phyloP scores from a whole-genome alignment of 2,113 vertebrate genomes.

The Hemichromis elongatus region DNA sequence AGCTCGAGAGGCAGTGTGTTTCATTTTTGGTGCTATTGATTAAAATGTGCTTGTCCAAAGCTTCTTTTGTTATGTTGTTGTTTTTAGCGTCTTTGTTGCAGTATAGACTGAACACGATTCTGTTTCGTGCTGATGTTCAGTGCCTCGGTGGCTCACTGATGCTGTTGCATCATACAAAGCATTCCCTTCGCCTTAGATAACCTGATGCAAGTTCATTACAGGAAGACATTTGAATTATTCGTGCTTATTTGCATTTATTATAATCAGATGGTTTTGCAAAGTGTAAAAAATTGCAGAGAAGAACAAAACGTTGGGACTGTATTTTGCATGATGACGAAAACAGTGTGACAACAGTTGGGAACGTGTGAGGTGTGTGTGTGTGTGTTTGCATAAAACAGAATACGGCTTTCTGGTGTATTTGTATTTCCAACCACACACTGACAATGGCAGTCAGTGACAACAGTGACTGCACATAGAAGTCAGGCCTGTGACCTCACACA shows the following conservation, averaged over 20 bases:
- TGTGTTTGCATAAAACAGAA: neutral
- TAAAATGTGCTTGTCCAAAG: neutral
- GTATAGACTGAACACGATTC: rapidly evolving
- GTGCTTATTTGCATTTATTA: neutral
- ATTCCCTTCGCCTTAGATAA: neutral
- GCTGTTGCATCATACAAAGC: neutral
- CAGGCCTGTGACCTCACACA: neutral
- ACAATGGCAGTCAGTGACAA: neutral
- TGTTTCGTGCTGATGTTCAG: neutral
- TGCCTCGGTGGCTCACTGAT: neutral
- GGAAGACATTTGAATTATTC: neutral
- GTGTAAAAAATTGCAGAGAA: rapidly evolving
- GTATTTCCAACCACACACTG: neutral
- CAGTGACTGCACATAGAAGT: neutral
- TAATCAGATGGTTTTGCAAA: neutral
- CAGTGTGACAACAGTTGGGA: neutral
- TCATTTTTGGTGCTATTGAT: neutral
- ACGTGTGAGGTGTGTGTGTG: neutral
- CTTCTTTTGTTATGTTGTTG: rapidly evolving
- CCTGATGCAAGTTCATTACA: neutral
- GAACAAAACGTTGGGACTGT: neutral
- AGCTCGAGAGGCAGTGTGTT: neutral
- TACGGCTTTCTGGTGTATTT: neutral
- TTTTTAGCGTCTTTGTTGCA: neutral
- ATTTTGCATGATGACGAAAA: neutral